Evolutionary conservation across 2,113 vertebrate genomes (phyloP), one percentile per base, ranked within the genome.

Genomic region (Halcyon senegalensis): DNA sequence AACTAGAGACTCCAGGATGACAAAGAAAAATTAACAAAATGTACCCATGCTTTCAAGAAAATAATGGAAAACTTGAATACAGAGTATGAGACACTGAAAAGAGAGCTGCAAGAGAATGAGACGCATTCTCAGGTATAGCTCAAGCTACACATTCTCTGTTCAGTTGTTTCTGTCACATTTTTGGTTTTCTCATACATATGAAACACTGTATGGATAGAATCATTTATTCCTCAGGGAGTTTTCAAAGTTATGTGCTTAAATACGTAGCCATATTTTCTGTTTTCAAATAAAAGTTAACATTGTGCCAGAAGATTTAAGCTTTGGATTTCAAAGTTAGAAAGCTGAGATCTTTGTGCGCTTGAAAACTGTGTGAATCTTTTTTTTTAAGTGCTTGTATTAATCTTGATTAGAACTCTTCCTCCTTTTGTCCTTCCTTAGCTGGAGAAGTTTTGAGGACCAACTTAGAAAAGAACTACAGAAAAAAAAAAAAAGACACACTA

Each of bases 21-120:
- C 63, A 98, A 97, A 69, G 96, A 97, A 28, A 97, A 97, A 9
- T 97, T 99, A 92, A 98, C 95, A 90, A 98, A 97, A 78, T 96
- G 64, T 31, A 98, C 90, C 75, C 93, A 96, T 80, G 97, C 98
- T 46, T 99, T 99, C 92, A 98, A 97, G 81, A 98, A 99, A 97
- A 97, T 98, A 95, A 95, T 98, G 96, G 98, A 99, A 74, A 98
- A 97, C 25, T 96, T 98, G 95, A 99, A 98, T 50, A 56, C 77
- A 63, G 98, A 98, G 48, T 97, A 98, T 39, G 99, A 99, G 80
- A 82, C 84, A 25, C 94, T 99, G 43, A 99, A 98, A 93, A 97
- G 85, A 59, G 98, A 98, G 35, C 97, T 99, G 19, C 98, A 99
- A 51, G 99, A 99, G 59, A 99, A 99, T 31, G 99, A 99, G 97